Evolutionary conservation across 2,888 invertebrate genomes (phyloP).

Genomic region (Temnothorax rugatulus): DNA sequence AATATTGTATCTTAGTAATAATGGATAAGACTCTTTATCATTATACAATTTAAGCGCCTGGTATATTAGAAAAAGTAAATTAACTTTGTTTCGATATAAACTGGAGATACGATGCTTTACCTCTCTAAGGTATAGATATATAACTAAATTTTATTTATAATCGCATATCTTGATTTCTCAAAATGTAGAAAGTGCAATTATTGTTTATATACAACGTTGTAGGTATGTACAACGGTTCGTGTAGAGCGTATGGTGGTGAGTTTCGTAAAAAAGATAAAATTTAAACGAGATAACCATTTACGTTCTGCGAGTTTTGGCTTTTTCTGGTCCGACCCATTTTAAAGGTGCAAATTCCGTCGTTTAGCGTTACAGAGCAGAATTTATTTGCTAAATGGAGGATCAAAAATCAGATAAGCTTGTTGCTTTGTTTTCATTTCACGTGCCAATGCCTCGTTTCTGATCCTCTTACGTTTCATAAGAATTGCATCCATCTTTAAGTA

Average conservation of each 20-base stretch:
- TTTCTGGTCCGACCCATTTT: neutral
- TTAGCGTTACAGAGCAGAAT: constrained; percentile 11
- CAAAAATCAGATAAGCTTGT: constrained; percentile 22
- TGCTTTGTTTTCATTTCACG: constrained; percentile 28
- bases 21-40: too few species aligned
- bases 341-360: neutral
- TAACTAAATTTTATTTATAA: neutral
- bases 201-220: neutral
- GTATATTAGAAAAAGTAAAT: too few species aligned
- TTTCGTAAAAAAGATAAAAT: constrained; percentile 16
- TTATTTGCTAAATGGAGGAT: constrained; percentile 16
- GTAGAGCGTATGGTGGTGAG: neutral
- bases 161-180: neutral
- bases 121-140: neutral
- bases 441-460: neutral
- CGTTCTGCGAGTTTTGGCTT: neutral
- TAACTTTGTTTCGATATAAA: too few species aligned
- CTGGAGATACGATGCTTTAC: too few species aligned
- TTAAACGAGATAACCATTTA: neutral
- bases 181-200: neutral
- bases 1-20: too few species aligned
- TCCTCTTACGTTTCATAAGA: neutral
- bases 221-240: neutral
- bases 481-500: neutral
- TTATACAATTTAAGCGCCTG: too few species aligned